phyloP scores from a whole-genome alignment of 2,888 invertebrate genomes.

The Lutraria lutraria region DNA sequence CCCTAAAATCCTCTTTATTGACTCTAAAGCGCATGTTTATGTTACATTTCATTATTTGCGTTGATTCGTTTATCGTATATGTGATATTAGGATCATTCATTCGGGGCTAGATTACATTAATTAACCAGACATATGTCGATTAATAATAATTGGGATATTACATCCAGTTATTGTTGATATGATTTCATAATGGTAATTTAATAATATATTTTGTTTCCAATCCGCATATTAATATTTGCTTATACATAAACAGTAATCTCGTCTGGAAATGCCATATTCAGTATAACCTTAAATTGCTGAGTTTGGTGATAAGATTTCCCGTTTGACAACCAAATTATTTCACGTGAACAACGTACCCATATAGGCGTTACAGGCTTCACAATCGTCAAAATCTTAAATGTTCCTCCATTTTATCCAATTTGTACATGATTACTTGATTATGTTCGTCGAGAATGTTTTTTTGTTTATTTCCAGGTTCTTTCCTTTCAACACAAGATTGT shows the following conservation, averaged over 20 bases:
- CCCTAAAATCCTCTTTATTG: no score
- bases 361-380: not conserved
- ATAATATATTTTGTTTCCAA: not conserved
- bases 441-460: not conserved
- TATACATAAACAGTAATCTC: not conserved
- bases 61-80: constrained; percentile 38
- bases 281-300: not conserved
- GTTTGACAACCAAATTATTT: not conserved
- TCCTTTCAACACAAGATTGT: constrained; percentile 39
- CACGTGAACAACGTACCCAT: not conserved
- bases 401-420: not conserved
- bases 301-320: not conserved
- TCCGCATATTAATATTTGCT: not conserved
- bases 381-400: not conserved
- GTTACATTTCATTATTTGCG: constrained; percentile 18
- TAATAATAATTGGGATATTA: not conserved
- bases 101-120: constrained; percentile 9
- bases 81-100: constrained; percentile 13
- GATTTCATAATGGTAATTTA: constrained; percentile 21
- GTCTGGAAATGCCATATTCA: not conserved
- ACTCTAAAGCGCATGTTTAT: not conserved
- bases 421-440: not conserved
- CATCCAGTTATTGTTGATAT: constrained; percentile 19
- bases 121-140: constrained; percentile 23
- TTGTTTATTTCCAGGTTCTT: constrained; percentile 24